phyloP scores from a whole-genome alignment of 2,113 vertebrate genomes.

The Xerus inauris region DNA sequence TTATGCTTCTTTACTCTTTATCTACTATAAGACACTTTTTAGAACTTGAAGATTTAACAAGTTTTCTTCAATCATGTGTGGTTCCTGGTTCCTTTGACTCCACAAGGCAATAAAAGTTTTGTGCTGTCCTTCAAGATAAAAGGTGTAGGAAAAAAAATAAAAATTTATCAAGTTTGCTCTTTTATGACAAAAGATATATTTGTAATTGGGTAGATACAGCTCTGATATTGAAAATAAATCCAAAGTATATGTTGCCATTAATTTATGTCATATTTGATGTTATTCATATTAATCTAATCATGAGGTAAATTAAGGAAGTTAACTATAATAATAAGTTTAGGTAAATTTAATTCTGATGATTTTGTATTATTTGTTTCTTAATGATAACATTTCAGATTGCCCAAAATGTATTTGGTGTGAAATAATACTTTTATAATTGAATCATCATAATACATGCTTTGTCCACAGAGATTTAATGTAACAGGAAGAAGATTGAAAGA shows the following conservation, averaged over 20 bases:
- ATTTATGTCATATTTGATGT: not conserved
- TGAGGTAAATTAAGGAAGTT: not conserved
- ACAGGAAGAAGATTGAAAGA: not conserved
- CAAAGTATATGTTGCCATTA: not conserved
- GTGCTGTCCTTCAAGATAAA: not conserved
- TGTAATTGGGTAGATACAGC: not conserved
- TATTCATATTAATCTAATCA: not conserved
- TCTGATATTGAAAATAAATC: not conserved
- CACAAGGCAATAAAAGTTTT: not conserved
- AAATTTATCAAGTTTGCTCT: not conserved
- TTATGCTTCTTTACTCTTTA: not conserved
- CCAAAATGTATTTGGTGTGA: not conserved
- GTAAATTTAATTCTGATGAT: not conserved
- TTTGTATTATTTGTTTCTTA: conserved; percentile 2
- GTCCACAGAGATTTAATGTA: not conserved
- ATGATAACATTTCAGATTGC: not conserved
- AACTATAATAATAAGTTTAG: not conserved
- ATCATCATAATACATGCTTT: not conserved
- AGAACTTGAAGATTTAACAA: not conserved
- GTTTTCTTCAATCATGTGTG: not conserved
- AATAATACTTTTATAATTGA: not conserved
- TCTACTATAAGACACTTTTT: not conserved
- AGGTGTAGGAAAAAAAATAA: not conserved
- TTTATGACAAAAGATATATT: not conserved
- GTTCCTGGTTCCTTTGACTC: not conserved